Evolutionary conservation across 2,888 invertebrate species (phyloP).

Genomic region (Lithophane ornitopus): DNA sequence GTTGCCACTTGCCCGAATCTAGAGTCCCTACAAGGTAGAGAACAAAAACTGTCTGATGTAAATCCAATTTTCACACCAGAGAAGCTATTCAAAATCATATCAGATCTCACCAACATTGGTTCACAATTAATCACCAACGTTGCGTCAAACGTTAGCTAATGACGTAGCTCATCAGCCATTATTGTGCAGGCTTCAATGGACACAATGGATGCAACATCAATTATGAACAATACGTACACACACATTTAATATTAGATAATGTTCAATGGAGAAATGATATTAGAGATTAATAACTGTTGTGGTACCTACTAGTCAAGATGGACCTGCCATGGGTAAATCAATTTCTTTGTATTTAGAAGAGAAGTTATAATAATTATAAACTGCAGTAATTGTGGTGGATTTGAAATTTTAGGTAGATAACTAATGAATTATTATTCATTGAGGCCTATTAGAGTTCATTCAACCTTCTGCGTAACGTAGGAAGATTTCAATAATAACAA

Average conservation of each 20-base stretch:
- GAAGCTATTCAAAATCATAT: constrained; percentile 28
- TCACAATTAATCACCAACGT: constrained; percentile 53
- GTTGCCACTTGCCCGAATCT: constrained; percentile 4
- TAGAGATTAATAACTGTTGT: constrained; percentile 48
- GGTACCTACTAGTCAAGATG: background rate
- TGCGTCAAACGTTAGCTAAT: constrained; percentile 48
- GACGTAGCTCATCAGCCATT: constrained; percentile 51
- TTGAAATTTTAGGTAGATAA: background rate
- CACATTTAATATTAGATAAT: constrained; percentile 60
- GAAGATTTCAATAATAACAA: background rate
- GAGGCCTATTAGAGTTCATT: background rate
- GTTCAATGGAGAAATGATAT: constrained; percentile 43
- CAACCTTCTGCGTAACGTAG: background rate
- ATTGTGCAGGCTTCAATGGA: constrained; percentile 59
- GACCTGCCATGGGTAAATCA: background rate
- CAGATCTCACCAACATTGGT: constrained; percentile 33
- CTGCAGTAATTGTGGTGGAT: background rate
- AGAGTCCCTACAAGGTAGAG: too few species aligned
- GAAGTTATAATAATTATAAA: background rate
- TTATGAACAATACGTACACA: constrained; percentile 56
- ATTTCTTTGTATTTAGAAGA: background rate
- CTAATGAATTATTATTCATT: background rate
- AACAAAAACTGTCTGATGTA: background rate
- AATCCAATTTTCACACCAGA: constrained; percentile 5
- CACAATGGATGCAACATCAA: constrained; percentile 60